Evolutionary conservation across 1,140 invertebrate genomes (phyloP).

Genomic region (Euura lappo): DNA sequence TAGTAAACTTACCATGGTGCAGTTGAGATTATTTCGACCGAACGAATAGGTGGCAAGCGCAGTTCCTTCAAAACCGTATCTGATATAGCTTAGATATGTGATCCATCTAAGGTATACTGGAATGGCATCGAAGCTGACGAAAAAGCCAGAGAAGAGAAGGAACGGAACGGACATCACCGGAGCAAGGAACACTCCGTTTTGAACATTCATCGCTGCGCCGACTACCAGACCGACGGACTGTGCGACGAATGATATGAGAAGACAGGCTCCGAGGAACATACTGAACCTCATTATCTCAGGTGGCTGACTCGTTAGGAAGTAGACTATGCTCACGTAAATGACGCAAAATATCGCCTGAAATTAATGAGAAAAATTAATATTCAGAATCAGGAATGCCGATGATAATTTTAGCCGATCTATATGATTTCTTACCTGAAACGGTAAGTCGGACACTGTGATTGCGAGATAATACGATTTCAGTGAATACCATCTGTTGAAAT

Average conservation of each 20-base stretch:
- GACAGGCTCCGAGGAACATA: constrained; percentile 88
- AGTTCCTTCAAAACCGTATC: constrained; percentile 95
- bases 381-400: constrained; percentile 12
- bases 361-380: constrained; percentile 24
- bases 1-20: constrained; percentile 65
- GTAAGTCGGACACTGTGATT: constrained; percentile 94
- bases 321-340: constrained; percentile 92
- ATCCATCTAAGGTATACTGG: constrained; percentile 95
- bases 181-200: constrained; percentile 95
- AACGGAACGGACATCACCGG: constrained; percentile 95
- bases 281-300: constrained; percentile 80
- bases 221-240: constrained; percentile 95
- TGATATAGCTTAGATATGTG: constrained; percentile 93
- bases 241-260: constrained; percentile 93
- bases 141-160: constrained; percentile 94
- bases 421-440: constrained; percentile 81
- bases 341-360: constrained; percentile 86
- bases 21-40: constrained; percentile 79
- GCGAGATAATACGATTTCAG: constrained; percentile 94
- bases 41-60: constrained; percentile 93
- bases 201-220: constrained; percentile 91
- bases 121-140: constrained; percentile 96
- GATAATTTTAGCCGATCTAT: constrained; percentile 12
- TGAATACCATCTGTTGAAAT: constrained; percentile 98
- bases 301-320: constrained; percentile 94